These are phyloP conservation scores for Drosophila rubida DNA, from an alignment of 2,888 invertebrate genomes.

Conservation along the genomic window DNA sequence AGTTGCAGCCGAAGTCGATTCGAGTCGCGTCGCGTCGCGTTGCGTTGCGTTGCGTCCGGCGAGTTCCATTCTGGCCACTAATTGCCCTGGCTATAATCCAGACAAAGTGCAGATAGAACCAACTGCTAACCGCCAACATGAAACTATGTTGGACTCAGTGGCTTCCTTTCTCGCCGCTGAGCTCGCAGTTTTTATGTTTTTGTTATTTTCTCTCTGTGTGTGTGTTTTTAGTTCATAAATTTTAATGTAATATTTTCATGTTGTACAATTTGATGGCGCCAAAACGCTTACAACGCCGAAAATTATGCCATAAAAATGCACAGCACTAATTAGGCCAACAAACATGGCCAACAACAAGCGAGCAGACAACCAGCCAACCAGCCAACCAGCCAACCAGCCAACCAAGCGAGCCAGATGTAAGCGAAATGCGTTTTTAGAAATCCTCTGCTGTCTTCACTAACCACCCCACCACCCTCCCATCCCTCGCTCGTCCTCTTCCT, in stretches of 20 bases:
- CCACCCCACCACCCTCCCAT: neutral
- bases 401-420: constrained; percentile 30
- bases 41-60: neutral
- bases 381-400: constrained; percentile 13
- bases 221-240: constrained; percentile 62
- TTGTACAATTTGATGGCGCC: constrained; percentile 67
- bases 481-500: neutral
- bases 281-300: constrained; percentile 73
- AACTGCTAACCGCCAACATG: constrained; percentile 12
- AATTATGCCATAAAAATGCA: constrained; percentile 79
- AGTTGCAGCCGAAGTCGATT: constrained; percentile 2
- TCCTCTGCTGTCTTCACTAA: constrained; percentile 8
- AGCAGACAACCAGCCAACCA: constrained; percentile 20
- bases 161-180: neutral
- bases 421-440: constrained; percentile 54
- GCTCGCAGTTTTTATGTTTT: constrained; percentile 13
- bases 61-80: constrained; percentile 5
- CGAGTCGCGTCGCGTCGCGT: neutral
- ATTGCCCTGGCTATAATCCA: constrained; percentile 23
- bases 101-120: constrained; percentile 12
- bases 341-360: constrained; percentile 57
- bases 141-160: neutral
- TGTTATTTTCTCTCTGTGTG: constrained; percentile 11
- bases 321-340: constrained; percentile 74
- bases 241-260: constrained; percentile 75